A percentile compares a stretch with the other conserved stretches of the same genome.
phyloP scores from a whole-genome alignment of 1,140 invertebrate species.

The Phortica variegata region DNA sequence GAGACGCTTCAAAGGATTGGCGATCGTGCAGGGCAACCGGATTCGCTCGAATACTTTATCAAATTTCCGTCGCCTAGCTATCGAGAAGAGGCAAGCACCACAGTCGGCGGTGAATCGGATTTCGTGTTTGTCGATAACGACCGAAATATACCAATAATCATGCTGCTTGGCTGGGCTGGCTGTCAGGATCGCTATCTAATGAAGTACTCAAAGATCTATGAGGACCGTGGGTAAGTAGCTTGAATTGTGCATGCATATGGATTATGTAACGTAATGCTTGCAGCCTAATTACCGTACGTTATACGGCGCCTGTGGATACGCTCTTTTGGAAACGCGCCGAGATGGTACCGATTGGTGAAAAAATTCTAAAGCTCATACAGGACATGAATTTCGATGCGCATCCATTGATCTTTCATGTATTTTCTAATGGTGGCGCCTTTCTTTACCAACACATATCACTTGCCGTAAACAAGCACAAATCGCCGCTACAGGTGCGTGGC shows the following conservation, averaged over 20 bases:
- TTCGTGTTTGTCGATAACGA: conserved; percentile 64
- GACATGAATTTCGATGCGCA: conserved; percentile 70
- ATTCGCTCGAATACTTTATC: conserved; percentile 66
- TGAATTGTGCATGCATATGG: no score
- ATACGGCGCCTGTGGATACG: conserved; percentile 69
- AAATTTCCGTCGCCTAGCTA: conserved; percentile 65
- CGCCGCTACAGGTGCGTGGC: conserved; percentile 65
- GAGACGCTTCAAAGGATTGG: no score
- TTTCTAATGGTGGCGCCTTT: conserved; percentile 77
- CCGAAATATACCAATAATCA: conserved; percentile 68
- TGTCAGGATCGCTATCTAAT: conserved; percentile 74
- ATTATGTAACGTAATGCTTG: conserved; percentile 13
- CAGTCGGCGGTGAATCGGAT: conserved; percentile 44
- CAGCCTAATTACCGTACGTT: conserved; percentile 74
- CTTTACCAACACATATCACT: conserved; percentile 68
- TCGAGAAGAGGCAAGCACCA: no score
- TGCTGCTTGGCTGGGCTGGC: conserved; percentile 77
- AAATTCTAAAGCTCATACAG: conserved; percentile 67
- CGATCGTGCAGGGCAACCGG: conserved; percentile 20
- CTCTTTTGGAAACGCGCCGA: conserved; percentile 66
- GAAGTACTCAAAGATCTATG: conserved; percentile 78
- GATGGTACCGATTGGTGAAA: conserved; percentile 64
- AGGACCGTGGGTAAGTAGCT: conserved; percentile 69
- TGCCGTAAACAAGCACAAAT: conserved; percentile 60
- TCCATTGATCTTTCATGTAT: conserved; percentile 76